These are phyloP conservation scores for Drosophila athabasca DNA, from an alignment of 1,140 invertebrate genomes.

Conservation along the genomic window DNA sequence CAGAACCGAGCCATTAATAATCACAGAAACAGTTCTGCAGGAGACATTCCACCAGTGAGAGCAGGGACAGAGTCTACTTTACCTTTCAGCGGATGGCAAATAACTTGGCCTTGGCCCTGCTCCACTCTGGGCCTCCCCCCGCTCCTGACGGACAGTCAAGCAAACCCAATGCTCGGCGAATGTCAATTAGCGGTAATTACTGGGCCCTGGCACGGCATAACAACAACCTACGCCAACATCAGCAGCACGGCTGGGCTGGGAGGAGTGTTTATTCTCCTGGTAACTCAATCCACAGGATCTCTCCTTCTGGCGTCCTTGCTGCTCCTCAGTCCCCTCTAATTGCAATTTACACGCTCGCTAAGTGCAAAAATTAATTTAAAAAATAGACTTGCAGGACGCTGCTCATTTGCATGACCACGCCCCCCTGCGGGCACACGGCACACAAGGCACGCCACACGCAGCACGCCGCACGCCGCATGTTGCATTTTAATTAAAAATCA, in stretches of 20 bases:
- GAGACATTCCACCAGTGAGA: conserved; percentile 11
- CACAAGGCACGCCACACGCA: not conserved
- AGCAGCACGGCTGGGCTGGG: conserved; percentile 21
- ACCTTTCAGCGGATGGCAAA: conserved; percentile 40
- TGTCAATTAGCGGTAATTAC: conserved; percentile 79
- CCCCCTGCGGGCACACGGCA: conserved; percentile 14
- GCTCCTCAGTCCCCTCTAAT: conserved; percentile 38
- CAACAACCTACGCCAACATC: conserved; percentile 62
- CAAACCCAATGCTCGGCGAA: conserved; percentile 48
- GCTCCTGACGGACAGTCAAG: conserved; percentile 10
- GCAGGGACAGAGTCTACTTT: not conserved
- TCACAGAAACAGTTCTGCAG: conserved; percentile 24
- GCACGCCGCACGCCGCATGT: conserved; percentile 54
- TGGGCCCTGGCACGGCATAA: conserved; percentile 63
- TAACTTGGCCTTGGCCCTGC: conserved; percentile 50
- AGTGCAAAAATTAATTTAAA: conserved; percentile 79
- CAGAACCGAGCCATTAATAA: conserved; percentile 35
- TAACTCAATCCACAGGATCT: conserved; percentile 54
- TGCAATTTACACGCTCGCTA: conserved; percentile 70
- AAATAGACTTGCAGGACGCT: conserved; percentile 42
- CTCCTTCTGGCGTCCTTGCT: conserved; percentile 23
- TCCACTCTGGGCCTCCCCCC: conserved; percentile 2
- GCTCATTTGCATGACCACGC: conserved; percentile 66
- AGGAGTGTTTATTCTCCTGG: conserved; percentile 29
- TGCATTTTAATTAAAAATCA: conserved; percentile 78